Percentiles rank a stretch among this genome's conserved stretches.
phyloP scores from a whole-genome alignment of 2,888 invertebrate species.

The Portevinia maculata region DNA sequence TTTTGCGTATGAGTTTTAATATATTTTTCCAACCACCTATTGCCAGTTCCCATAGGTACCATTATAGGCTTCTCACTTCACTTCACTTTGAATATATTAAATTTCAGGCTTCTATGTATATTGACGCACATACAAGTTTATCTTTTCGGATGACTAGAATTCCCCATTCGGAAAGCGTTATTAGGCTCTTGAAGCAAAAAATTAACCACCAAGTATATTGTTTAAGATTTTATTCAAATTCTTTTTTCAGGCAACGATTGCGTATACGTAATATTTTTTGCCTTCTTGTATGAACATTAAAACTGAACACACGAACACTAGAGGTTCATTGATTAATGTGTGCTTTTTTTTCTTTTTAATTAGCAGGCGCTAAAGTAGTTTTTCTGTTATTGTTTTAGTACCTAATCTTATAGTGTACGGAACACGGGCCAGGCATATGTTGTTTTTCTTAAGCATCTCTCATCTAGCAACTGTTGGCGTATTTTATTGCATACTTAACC shows the following conservation, averaged over 20 bases:
- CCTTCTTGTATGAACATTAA: conserved; percentile 1
- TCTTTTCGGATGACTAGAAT: not conserved
- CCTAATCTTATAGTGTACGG: too few relatives aligned
- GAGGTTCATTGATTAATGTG: conserved; percentile 52
- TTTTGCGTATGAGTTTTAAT: conserved; percentile 13
- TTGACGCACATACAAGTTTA: not conserved
- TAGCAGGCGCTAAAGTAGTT: too few relatives aligned
- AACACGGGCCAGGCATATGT: too few relatives aligned
- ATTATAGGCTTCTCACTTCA: not conserved
- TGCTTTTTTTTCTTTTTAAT: too few relatives aligned
- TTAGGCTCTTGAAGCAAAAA: not conserved
- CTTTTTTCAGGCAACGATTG: conserved; percentile 12
- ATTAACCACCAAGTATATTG: not conserved
- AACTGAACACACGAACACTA: not conserved
- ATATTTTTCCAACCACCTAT: not conserved
- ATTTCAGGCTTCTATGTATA: not conserved
- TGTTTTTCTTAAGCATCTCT: too few relatives aligned
- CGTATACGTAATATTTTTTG: conserved; percentile 58
- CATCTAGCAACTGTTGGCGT: too few relatives aligned
- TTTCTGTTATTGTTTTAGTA: too few relatives aligned
- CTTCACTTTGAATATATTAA: too few relatives aligned
- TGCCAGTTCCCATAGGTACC: not conserved
- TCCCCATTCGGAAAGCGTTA: not conserved
- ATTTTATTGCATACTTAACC: too few relatives aligned
- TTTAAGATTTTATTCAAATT: not conserved